Evolutionary conservation across 64 coral and sea anemone genomes (phyloP).

Genomic region (Stylophora pistillata): DNA sequence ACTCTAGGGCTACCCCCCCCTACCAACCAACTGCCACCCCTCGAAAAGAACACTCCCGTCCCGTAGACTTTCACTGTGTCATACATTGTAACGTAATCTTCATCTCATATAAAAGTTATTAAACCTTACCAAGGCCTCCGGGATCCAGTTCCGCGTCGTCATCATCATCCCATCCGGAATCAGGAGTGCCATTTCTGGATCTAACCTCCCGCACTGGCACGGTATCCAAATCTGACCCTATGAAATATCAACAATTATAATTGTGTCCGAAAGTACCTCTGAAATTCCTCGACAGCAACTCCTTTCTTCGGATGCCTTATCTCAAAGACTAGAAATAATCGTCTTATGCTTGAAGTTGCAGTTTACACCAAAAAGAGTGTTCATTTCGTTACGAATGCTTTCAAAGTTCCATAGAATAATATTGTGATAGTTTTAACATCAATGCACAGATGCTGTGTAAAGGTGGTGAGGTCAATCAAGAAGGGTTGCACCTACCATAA

Average conservation of each 20-base stretch:
- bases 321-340: too few species aligned
- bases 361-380: too few species aligned
- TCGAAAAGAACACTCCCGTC: not conserved
- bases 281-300: not conserved
- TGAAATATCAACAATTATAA: not conserved
- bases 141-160: constrained; percentile 79
- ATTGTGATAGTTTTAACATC: too few species aligned
- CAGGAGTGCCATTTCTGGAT: constrained; percentile 1
- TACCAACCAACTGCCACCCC: not conserved
- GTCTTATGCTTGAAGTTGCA: too few species aligned
- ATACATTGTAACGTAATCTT: too few species aligned
- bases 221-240: constrained; percentile 72
- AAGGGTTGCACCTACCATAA: constrained; percentile 35
- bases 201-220: constrained; percentile 72
- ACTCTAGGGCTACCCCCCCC: too few species aligned
- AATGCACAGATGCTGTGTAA: not conserved
- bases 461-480: not conserved
- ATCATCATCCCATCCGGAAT: constrained; percentile 58
- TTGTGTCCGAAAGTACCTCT: not conserved
- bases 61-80: not conserved
- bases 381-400: too few species aligned
- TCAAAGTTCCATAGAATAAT: too few species aligned
- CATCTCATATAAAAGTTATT: not conserved
- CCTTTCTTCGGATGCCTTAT: too few species aligned
- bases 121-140: constrained; percentile 60